Evolutionary conservation across 1,140 invertebrate genomes (phyloP), one percentile per base, ranked within the genome.

Genomic region (Ridgeia piscesae): DNA sequence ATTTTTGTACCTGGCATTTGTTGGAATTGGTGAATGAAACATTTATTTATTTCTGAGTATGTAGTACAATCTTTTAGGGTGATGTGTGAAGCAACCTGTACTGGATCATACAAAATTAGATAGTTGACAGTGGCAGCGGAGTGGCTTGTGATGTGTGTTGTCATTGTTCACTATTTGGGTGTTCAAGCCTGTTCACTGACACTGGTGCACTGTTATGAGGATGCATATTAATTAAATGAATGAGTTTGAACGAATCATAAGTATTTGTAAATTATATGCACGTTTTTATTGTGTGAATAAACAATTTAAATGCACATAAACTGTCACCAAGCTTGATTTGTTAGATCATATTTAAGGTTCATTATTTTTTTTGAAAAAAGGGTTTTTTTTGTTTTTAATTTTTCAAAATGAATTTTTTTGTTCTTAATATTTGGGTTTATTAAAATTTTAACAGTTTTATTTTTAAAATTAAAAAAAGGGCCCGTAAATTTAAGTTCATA

Each of bases 41-140:
- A 88, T 88, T 92, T 92, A 92, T 88, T 77, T 35, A 89, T 89
- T 89, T 92, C 14, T 88, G 90, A 42, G 31, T 91, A 33, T 34
- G 33, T 42, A 91, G 33, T 50, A 90, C 50, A 90, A 48, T 33
- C 34, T 34, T 50, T 34, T 42, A 92, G 34, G 21, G 34, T 90
- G 89, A 92, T 88, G 42, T 92, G 31, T 50, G 33, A 58, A 50
- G 6, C 34, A 33, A 14, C 14, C 33, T 58, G 27, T 58, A 35
- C 34, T 35, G 34, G 6, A 35, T 42, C 31, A 58, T 88, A 58
- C 91, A 6, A 42, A n/a, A 92, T 31, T 92, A 31, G 31, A 77
- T 50, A 8, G 31, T 33, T 58, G 34, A 50, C 31, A 50, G 34
- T n/a, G n/a, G n/a, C n/a, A n/a, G n/a, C n/a, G n/a, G n/a, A n/a